Evolutionary conservation across 2,113 vertebrate species (phyloP), one percentile per base, ranked within the genome.

Genomic region (Lasiurus cinereus): DNA sequence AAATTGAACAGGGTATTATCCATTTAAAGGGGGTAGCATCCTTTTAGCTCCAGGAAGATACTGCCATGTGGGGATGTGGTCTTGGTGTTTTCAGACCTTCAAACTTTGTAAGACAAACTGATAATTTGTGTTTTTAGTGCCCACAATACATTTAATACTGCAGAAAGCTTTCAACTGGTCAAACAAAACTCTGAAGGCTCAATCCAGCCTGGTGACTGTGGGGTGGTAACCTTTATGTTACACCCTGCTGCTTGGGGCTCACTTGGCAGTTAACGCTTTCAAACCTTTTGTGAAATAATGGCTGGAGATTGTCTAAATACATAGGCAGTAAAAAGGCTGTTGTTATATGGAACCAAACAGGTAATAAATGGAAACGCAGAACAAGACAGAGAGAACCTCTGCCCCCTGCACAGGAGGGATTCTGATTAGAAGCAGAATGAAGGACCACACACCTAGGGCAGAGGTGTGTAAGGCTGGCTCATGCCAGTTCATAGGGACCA

Each of bases 61-160:
- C 6, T 50, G 62, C 64, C 16, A 8, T 2, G 1, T 21, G 39
- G 24, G 56, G 29, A 48, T 27, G 89, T 72, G 82, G 39, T 66
- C 50, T 91, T 43, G 18, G 70, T 93, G 87, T 95, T 96, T 94
- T 96, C 88, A 92, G 76, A 73, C 82, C 94, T 69, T 91, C 88
- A 62, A 27, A 56, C 62, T 78, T 85, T 59, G 9, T 24, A 73
- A 95, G 94, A 97, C 83, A 95, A 96, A 90, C 94, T 94, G 95
- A 95, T 92, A 93, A 95, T 93, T 83, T 85, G 78, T 94, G 67
- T 97, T 96, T 96, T 72, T 72, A 59, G 91, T 66, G 52, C 95
- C 85, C 77, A 84, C 96, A 96, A 97, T 96, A 95, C 95, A 96
- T 95, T 96, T 84, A 8, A 82, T 50, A 78, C 90, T 93, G 90